These are phyloP conservation scores for Epistrophe eligans DNA, from an alignment of 2,888 invertebrate species.

Conservation along the genomic window DNA sequence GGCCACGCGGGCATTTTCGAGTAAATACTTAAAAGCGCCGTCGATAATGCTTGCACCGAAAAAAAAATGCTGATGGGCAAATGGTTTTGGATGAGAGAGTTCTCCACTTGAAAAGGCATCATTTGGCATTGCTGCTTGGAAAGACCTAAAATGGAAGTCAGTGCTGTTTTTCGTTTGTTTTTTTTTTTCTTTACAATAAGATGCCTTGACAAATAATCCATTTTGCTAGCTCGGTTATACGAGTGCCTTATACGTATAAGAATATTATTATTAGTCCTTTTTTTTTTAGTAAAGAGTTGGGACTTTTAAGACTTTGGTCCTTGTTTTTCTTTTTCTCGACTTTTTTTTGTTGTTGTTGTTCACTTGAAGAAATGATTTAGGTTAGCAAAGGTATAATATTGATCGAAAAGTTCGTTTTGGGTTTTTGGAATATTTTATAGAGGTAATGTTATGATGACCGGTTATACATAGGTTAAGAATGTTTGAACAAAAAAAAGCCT, in stretches of 20 bases:
- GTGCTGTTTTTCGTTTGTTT: background rate
- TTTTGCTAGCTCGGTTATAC: slow-evolving; percentile 13
- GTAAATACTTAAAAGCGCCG: slow-evolving; percentile 56
- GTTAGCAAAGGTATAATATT: slow-evolving; percentile 32
- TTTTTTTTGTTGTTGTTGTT: background rate
- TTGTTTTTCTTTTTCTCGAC: slow-evolving; percentile 4
- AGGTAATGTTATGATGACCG: slow-evolving; percentile 51
- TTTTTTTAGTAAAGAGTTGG: slow-evolving; percentile 57
- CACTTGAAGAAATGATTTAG: slow-evolving; percentile 15
- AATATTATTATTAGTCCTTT: slow-evolving; percentile 54
- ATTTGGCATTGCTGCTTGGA: slow-evolving; percentile 38
- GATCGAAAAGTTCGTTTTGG: slow-evolving; percentile 27
- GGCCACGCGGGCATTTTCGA: slow-evolving; percentile 52
- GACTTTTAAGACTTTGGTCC: slow-evolving; percentile 32
- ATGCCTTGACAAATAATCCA: slow-evolving; percentile 35
- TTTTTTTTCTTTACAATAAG: slow-evolving; percentile 5
- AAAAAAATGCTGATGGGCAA: slow-evolving; percentile 70
- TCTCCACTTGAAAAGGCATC: slow-evolving; percentile 58
- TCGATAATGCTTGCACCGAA: slow-evolving; percentile 38
- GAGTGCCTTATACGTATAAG: background rate
- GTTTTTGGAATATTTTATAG: slow-evolving; percentile 22
- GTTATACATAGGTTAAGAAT: slow-evolving; percentile 32
- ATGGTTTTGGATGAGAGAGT: slow-evolving; percentile 69
- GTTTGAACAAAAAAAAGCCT: background rate
- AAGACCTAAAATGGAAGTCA: slow-evolving; percentile 24